Percentiles rank a stretch among this genome's conserved stretches.
phyloP scores from a whole-genome alignment of 1,140 invertebrate genomes.

The Microplitis mediator region DNA sequence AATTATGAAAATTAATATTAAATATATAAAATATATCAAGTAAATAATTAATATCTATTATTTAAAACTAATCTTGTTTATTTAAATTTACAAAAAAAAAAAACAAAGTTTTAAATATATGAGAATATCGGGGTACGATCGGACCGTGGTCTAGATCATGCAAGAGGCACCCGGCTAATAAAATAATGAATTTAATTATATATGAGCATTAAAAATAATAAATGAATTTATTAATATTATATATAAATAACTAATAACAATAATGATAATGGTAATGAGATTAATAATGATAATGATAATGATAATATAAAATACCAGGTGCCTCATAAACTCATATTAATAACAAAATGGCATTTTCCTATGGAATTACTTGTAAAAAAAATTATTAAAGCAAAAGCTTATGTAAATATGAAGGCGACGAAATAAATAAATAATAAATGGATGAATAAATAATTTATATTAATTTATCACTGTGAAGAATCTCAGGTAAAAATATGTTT shows the following conservation, averaged over 20 bases:
- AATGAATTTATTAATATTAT: constrained; percentile 2
- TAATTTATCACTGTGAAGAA: constrained; percentile 44
- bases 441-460: constrained; percentile 44
- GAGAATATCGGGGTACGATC: constrained; percentile 15
- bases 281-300: background rate
- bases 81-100: constrained; percentile 16
- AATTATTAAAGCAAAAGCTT: constrained; percentile 55
- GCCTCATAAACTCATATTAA: constrained; percentile 13
- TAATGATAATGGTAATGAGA: background rate
- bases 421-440: constrained; percentile 42
- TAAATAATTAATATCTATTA: background rate
- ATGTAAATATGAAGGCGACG: constrained; percentile 52
- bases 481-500: constrained; percentile 43
- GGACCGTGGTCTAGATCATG: constrained; percentile 30
- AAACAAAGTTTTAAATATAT: constrained; percentile 1
- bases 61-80: background rate
- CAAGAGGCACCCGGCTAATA: constrained; percentile 20
- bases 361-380: constrained; percentile 46
- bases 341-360: constrained; percentile 37
- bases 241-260: background rate
- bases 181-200: background rate
- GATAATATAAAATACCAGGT: background rate
- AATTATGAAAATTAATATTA: constrained; percentile 25
- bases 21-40: too few species aligned
- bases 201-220: background rate